phyloP scores from a whole-genome alignment of 92 coral and sea anemone species.

The Porites cylindrica region DNA sequence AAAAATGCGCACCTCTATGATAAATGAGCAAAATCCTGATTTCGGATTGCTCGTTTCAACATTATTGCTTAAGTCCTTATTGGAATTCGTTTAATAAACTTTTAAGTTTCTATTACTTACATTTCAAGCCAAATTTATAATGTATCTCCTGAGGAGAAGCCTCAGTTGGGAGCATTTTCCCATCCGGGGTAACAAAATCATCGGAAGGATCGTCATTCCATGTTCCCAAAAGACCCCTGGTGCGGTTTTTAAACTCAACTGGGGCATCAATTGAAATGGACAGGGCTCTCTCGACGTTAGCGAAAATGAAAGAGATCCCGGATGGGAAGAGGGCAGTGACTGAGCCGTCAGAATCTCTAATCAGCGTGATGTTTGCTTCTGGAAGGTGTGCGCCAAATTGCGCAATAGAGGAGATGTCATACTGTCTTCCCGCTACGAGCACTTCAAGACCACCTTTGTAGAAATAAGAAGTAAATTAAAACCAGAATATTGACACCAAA shows the following conservation, averaged over 20 bases:
- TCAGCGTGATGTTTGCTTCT: constrained; percentile 32
- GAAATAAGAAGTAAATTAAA: not conserved
- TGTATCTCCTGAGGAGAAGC: constrained; percentile 76
- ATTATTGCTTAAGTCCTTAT: no score
- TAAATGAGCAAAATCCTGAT: no score
- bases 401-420: constrained; percentile 10
- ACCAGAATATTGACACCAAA: no score
- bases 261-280: constrained; percentile 70
- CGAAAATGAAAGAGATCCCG: constrained; percentile 59
- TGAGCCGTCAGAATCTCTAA: constrained; percentile 29
- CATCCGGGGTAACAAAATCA: constrained; percentile 75
- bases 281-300: constrained; percentile 46
- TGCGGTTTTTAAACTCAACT: constrained; percentile 52
- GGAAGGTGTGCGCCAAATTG: not conserved
- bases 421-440: constrained; percentile 18
- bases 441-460: constrained; percentile 27
- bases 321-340: constrained; percentile 53
- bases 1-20: no score
- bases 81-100: not conserved
- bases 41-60: no score
- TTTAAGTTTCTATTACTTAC: constrained; percentile 47
- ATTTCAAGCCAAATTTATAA: constrained; percentile 79
- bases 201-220: constrained; percentile 81
- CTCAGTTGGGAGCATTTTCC: constrained; percentile 65
- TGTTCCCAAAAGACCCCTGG: constrained; percentile 83